Conservation (phyloP, 2,888 invertebrate species). For the Hyposoter dolosus region DNA sequence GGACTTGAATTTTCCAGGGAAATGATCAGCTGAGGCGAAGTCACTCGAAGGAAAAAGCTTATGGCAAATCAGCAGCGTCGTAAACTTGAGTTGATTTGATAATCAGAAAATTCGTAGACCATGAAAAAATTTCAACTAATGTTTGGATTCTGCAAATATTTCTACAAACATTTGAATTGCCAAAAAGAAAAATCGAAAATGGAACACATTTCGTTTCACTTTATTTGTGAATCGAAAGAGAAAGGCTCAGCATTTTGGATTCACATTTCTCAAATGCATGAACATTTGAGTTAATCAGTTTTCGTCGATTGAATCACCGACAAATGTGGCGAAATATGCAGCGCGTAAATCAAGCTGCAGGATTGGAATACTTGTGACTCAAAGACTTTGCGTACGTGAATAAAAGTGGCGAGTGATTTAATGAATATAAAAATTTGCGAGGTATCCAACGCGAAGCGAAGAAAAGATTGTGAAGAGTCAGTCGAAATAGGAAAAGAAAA, state of each 20-base stretch:
- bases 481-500: not conserved
- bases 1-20: not conserved
- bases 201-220: too few species aligned
- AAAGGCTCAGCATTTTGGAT: not conserved
- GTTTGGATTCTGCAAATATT: not conserved
- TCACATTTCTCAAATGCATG: not conserved
- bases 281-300: not conserved
- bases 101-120: not conserved
- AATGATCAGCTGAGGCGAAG: not conserved
- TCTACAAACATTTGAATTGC: not conserved
- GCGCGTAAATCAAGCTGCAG: not conserved
- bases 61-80: not conserved
- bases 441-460: slow-evolving; percentile 1
- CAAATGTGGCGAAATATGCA: not conserved
- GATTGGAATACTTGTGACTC: not conserved
- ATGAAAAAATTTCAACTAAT: not conserved
- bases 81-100: not conserved
- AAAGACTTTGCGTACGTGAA: slow-evolving; percentile 7
- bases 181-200: not conserved
- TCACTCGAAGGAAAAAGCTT: not conserved
- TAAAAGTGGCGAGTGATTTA: slow-evolving; percentile 3
- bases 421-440: slow-evolving; percentile 4
- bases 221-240: too few species aligned
- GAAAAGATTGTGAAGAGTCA: slow-evolving; percentile 15
- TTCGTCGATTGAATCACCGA: not conserved